Percentiles rank a stretch among this genome's conserved stretches.
These are phyloP conservation scores for Rhagoletis pomonella DNA, from an alignment of 1,140 invertebrate species.

Conservation along the genomic window DNA sequence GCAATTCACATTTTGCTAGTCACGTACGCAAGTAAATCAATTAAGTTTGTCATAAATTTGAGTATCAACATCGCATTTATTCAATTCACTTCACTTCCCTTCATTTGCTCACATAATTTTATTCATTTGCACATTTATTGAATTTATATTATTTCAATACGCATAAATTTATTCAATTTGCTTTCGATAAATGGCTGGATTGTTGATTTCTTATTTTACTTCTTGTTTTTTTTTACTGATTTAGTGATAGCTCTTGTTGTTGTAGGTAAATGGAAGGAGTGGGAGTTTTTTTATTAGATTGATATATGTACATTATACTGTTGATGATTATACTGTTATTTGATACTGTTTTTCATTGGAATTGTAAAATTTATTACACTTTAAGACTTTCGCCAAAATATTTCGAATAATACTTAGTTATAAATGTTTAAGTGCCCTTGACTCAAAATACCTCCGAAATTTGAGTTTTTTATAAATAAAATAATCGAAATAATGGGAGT, in stretches of 20 bases:
- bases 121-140: constrained; percentile 28
- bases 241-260: background rate
- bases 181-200: background rate
- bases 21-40: constrained; percentile 57
- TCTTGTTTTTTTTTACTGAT: background rate
- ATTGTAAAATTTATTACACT: too few relatives aligned
- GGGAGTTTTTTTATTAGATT: background rate
- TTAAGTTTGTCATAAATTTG: constrained; percentile 56
- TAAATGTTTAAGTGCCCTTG: too few relatives aligned
- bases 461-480: too few relatives aligned
- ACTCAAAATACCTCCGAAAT: too few relatives aligned
- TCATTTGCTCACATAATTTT: background rate
- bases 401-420: too few relatives aligned
- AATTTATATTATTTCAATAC: background rate
- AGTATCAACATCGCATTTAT: constrained; percentile 26
- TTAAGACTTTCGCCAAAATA: too few relatives aligned
- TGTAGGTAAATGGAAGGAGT: background rate
- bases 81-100: background rate
- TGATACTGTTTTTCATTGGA: too few relatives aligned
- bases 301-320: too few relatives aligned
- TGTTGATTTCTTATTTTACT: background rate
- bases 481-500: too few relatives aligned
- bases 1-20: constrained; percentile 55
- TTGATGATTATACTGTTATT: too few relatives aligned
- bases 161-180: constrained; percentile 24